Percentiles rank a stretch among this genome's conserved stretches.
These are phyloP conservation scores for Cromileptes altivelis DNA, from an alignment of 2,113 vertebrate genomes.

Conservation along the genomic window DNA sequence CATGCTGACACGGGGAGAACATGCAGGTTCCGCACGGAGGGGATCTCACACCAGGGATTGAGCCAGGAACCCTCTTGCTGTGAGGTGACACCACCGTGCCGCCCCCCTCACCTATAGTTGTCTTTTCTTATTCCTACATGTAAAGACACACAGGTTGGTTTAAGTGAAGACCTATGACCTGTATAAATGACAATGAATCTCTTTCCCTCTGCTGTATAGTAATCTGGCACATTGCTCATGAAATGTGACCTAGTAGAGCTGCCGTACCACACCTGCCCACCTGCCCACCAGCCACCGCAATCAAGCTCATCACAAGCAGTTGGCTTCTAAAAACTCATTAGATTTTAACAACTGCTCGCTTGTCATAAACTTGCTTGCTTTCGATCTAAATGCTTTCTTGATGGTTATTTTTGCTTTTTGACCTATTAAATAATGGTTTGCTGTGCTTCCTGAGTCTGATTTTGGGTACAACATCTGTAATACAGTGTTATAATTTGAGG, in stretches of 20 bases:
- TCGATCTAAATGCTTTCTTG: not conserved
- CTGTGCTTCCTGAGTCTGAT: not conserved
- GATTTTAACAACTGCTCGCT: not conserved
- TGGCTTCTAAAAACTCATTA: not conserved
- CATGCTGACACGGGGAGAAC: too few relatives aligned
- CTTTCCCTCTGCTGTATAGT: not conserved
- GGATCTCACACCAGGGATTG: too few relatives aligned
- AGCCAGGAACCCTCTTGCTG: too few relatives aligned
- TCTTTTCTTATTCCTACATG: not conserved
- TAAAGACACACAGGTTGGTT: not conserved
- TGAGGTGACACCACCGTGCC: too few relatives aligned
- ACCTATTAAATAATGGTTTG: not conserved
- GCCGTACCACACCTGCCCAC: too few relatives aligned
- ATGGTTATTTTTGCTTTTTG: not conserved
- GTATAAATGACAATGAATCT: not conserved
- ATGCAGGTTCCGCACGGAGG: too few relatives aligned
- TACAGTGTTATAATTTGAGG: not conserved
- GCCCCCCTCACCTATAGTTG: too few relatives aligned
- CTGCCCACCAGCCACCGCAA: too few relatives aligned
- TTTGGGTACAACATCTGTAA: not conserved
- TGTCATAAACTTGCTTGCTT: too few relatives aligned
- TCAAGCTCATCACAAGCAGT: too few relatives aligned
- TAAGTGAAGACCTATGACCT: not conserved
- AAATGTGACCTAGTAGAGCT: too few relatives aligned
- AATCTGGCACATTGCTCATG: too few relatives aligned